Base-by-base conservation (phyloP, 2,888 invertebrate genomes). In the Melipona beecheii region DNA sequence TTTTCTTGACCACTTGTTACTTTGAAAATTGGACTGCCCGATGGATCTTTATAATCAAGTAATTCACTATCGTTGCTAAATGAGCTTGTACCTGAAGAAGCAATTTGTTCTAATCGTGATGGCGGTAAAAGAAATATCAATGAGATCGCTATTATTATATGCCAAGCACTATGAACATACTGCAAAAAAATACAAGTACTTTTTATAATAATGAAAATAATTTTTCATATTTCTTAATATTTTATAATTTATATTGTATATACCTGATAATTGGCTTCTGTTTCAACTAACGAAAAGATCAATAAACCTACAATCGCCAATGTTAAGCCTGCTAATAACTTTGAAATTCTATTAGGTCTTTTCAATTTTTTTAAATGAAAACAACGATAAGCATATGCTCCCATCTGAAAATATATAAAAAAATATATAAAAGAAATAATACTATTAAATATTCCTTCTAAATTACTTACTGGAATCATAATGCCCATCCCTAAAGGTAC, bases 141-240 rank as follows among this genome's bases (percentile, higher is more conserved):
- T 17, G 95, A 95, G 64, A 95, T 87, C 4, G 96, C 96, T 92
- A 96, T 96, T 70, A 95, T 94, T 62, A 95, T 95, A 90, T 96
- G 96, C 96, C 96, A 96, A 31, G 94, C 94, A 91, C 96, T 96
- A 92, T 96, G 96, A 27, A 95, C 95, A 88, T 95, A 96, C 94
- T 95, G 95, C 86, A 91, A 92, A 71, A 74, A 81, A 62, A 70
- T 56, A 9, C 52, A 49, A 43, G 31, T 73, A 62, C 17, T 66
- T 21, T 68, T 19, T 54, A 31, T 2, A 58, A 65, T 36, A 65
- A 13, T 9, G 31, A 11, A 31, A 13, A 64, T 27, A 27, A 27
- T 70, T 49, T 43, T 52, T 17, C 6, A 43, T 11, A 27, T 52
- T 43, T 75, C 36, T 72, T 27, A 24, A n/a, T 1, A 43, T 3